Base-by-base conservation (phyloP, 2,797 vertebrate species). In the Melanotaenia boesemani region DNA sequence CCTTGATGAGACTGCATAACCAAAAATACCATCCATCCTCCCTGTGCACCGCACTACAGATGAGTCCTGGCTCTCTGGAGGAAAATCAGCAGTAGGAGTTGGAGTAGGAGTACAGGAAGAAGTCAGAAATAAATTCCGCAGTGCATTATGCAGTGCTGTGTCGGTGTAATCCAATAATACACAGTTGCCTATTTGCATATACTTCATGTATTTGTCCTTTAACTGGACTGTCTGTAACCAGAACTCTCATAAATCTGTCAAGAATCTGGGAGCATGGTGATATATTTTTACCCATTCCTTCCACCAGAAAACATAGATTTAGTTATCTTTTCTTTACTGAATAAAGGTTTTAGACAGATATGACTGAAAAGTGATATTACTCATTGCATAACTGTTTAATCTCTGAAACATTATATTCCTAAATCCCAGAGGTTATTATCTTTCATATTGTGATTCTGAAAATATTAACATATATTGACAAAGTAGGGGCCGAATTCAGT, bases 101-200 rank as follows among this genome's bases (percentile, higher is more conserved):
- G 28, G 80, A 83, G 86, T 89, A 89, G 89, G 89, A 86, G 80
- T 83, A 66, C n/a, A 77, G 71, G 76, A 78, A 64, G 74, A 80
- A 80, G 76, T 84, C 85, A 78, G 79, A 87, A 88, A 86, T 89
- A 83, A 65, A 90, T 82, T 74, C 83, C 81, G 74, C 77, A 56
- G 67, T 64, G 79, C 84, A 76, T 88, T 70, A 83, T 73, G 83
- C 81, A 80, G 82, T 39, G 67, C 66, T 76, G 86, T 86, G 84
- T 84, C 46, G 76, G 87, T 88, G 84, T 86, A 90, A 90, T 89
- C 87, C 86, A 79, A 68, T 86, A 70, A 82, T 78, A 67, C 77
- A 82, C 77, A 52, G 61, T 7, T 18, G 50, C 50, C 67, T 48
- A 79, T 88, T 80, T 84, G 64, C 61, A 86, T 81, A 82, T 82